Base-by-base conservation (phyloP, 2,888 invertebrate species). In the Acanthopleura granulata region DNA sequence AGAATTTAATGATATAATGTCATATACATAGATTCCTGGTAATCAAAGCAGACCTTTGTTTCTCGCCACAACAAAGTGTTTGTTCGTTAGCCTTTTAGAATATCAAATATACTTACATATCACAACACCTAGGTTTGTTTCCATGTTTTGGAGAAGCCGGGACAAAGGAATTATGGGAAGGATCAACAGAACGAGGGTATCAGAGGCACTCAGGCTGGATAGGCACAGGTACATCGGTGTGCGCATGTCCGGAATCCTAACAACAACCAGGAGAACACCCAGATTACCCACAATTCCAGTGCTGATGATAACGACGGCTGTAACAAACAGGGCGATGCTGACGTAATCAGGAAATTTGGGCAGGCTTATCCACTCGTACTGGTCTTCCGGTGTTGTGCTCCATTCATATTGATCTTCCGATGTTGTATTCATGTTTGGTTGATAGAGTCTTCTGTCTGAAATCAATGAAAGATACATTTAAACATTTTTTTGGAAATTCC, bases 211-310 rank as follows among this genome's bases (percentile, higher is more conserved):
- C 9, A 66, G 29, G 14, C 66, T 66, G 9, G 29, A 22, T 6
- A 66, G 66, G 25, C 66, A 66, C 1, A 66, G 29, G 66, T 66
- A 66, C 66, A 66, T 66, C 29, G 66, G 66, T 3, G 27, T 66
- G 66, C 66, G 66, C 66, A 66, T 66, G 66, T 66, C 27, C 6
- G 25, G 29, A 6, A 25, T 27, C 29, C 66, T 22, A 16, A 14
- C 22, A 22, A 66, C 29, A 1, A 66, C 66, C 27, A 66, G 29
- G 3, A 66, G 29, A 22, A 66, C 66, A 27, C 66, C 66, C 66
- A 27, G 29, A 27, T 66, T 66, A 22, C 66, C 66, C 66, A 66
- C 15, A 66, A 66, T 66, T 15, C 66, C 66, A 18, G 25, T 66
- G 27, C 18, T 27, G 18, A 66, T 66, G 22, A 66, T 25, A 25